phyloP scores from a whole-genome alignment of 64 coral and sea anemone genomes.

The Montipora sp. region DNA sequence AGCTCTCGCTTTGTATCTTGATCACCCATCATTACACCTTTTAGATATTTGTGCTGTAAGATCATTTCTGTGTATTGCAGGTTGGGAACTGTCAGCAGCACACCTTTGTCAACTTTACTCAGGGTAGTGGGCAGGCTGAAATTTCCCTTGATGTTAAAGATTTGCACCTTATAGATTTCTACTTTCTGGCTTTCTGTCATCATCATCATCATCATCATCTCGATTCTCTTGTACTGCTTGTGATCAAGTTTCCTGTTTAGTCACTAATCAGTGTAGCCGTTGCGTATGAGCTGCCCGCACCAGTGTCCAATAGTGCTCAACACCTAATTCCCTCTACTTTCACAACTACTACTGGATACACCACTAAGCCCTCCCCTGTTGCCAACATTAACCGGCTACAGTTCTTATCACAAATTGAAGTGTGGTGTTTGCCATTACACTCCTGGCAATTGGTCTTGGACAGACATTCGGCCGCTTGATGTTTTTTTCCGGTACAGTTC shows the following conservation, averaged over 20 bases:
- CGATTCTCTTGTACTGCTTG: constrained; percentile 33
- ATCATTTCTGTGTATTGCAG: constrained; percentile 37
- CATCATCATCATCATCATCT: constrained; percentile 74
- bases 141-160: constrained; percentile 10
- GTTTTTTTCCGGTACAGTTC: constrained; percentile 36
- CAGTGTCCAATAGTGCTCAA: constrained; percentile 67
- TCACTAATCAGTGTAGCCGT: constrained; percentile 26
- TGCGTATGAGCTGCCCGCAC: constrained; percentile 58
- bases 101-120: constrained; percentile 54
- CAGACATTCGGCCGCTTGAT: constrained; percentile 16
- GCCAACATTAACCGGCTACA: neutral
- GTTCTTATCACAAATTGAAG: constrained; percentile 39
- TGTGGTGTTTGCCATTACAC: constrained; percentile 42
- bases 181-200: constrained; percentile 32
- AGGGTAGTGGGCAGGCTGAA: constrained; percentile 33
- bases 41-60: constrained; percentile 4
- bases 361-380: constrained; percentile 10
- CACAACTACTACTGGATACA: constrained; percentile 45
- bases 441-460: constrained; percentile 18
- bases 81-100: constrained; percentile 36
- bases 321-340: constrained; percentile 57
- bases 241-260: constrained; percentile 16
- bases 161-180: constrained; percentile 33
- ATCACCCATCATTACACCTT: constrained; percentile 62
- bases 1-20: constrained; percentile 35